A percentile compares a stretch with the other conserved stretches of the same genome.
These are phyloP conservation scores for Montifringilla adamsi DNA, from an alignment of 2,113 vertebrate species.

Conservation along the genomic window DNA sequence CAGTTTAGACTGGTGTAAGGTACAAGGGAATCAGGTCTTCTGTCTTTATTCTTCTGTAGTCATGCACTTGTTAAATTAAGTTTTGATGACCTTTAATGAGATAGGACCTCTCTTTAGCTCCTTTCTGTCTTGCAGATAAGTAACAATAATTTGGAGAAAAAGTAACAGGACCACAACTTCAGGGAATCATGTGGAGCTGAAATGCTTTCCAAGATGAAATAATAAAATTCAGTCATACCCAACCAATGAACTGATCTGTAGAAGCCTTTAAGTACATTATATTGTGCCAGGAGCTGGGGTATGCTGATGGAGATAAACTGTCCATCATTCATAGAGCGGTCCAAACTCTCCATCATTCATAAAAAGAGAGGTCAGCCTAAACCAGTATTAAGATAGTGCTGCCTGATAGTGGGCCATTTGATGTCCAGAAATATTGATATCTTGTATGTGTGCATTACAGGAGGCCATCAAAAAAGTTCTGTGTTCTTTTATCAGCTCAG, in stretches of 20 bases:
- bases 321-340: not conserved
- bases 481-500: not conserved
- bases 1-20: not conserved
- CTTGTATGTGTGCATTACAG: not conserved
- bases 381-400: not conserved
- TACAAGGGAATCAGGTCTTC: not conserved
- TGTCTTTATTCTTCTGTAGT: not conserved
- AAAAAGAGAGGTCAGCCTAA: not conserved
- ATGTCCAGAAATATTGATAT: not conserved
- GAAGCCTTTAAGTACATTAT: not conserved
- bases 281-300: not conserved
- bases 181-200: not conserved
- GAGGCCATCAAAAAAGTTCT: not conserved
- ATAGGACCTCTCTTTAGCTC: not conserved
- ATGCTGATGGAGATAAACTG: not conserved
- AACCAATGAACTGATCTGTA: not conserved
- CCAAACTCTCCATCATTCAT: not conserved
- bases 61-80: not conserved
- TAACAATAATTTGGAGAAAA: not conserved
- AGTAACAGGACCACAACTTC: not conserved
- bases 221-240: not conserved
- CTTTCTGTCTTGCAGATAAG: constrained; percentile 30
- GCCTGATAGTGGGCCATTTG: not conserved
- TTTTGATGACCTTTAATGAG: constrained; percentile 31
- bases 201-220: not conserved